These are phyloP conservation scores for Drosophila ambigua DNA, from an alignment of 1,140 invertebrate species.

Conservation along the genomic window DNA sequence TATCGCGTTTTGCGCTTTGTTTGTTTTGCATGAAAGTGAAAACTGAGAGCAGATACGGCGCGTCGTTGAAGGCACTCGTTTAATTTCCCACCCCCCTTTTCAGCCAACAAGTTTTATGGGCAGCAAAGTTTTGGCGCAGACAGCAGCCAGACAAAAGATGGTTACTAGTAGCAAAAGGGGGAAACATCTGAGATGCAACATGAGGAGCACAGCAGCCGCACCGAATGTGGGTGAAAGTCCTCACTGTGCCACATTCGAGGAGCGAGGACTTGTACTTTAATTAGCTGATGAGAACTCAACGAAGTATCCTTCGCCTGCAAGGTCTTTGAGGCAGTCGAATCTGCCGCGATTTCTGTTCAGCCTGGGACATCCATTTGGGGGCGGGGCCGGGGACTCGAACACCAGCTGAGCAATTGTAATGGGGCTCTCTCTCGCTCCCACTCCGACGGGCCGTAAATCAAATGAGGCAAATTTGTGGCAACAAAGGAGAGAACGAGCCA, in stretches of 20 bases:
- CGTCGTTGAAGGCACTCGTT: not conserved
- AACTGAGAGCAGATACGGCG: slow-evolving; percentile 3
- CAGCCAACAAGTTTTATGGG: slow-evolving; percentile 2
- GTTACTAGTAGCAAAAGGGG: not conserved
- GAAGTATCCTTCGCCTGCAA: not conserved
- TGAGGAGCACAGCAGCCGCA: not conserved
- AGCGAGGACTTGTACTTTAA: not conserved
- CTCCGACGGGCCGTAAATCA: slow-evolving; percentile 32
- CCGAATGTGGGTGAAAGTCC: not conserved
- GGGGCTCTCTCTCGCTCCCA: too few relatives aligned
- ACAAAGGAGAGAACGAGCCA: slow-evolving; percentile 18
- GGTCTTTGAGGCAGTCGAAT: too few relatives aligned
- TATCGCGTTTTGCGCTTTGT: slow-evolving; percentile 10
- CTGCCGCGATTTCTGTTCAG: too few relatives aligned
- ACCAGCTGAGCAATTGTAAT: not conserved
- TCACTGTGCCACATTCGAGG: not conserved
- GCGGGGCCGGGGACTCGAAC: too few relatives aligned
- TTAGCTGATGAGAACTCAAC: not conserved
- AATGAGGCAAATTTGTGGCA: slow-evolving; percentile 18
- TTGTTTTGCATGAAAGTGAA: slow-evolving; percentile 24
- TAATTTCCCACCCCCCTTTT: not conserved
- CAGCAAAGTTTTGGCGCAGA: slow-evolving; percentile 17
- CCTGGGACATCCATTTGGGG: too few relatives aligned
- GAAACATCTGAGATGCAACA: not conserved
- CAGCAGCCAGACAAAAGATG: slow-evolving; percentile 15